Percentiles rank a stretch among this genome's conserved stretches.
phyloP scores from a whole-genome alignment of 2,113 vertebrate species.

The Microtus oregoni region DNA sequence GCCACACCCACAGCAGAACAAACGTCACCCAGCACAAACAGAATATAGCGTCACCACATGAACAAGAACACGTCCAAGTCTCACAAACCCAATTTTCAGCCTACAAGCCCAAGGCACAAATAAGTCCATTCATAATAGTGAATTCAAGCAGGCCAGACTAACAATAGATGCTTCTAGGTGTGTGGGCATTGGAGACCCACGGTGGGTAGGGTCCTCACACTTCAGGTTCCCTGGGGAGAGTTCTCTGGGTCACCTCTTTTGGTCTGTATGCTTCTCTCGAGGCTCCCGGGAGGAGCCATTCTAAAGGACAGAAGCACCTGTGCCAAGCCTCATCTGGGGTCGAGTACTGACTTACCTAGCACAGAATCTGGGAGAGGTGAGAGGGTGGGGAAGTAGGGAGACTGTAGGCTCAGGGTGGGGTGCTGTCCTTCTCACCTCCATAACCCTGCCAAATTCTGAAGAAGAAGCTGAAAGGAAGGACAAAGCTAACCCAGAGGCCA shows the following conservation, averaged over 20 bases:
- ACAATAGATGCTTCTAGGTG: rapidly evolving
- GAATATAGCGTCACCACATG: rapidly evolving
- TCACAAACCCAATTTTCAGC: background rate
- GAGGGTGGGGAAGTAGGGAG: background rate
- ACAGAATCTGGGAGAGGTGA: background rate
- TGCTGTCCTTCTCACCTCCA: background rate
- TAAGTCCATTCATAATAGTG: background rate
- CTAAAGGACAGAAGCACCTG: background rate
- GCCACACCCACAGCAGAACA: background rate
- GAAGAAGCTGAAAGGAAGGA: background rate
- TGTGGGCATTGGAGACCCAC: background rate
- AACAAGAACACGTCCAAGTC: background rate
- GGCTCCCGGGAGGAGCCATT: background rate
- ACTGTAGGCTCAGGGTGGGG: background rate
- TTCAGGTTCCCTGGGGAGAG: background rate
- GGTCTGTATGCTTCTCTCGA: background rate
- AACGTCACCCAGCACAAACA: background rate
- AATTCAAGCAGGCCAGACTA: rapidly evolving
- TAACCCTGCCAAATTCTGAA: background rate
- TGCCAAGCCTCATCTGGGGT: background rate
- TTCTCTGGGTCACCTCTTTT: background rate
- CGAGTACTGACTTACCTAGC: background rate
- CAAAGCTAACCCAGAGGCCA: background rate
- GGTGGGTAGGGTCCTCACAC: background rate
- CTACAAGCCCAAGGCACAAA: background rate